Evolutionary conservation across 2,797 vertebrate genomes (phyloP).

Genomic region (Cossypha dichroa): DNA sequence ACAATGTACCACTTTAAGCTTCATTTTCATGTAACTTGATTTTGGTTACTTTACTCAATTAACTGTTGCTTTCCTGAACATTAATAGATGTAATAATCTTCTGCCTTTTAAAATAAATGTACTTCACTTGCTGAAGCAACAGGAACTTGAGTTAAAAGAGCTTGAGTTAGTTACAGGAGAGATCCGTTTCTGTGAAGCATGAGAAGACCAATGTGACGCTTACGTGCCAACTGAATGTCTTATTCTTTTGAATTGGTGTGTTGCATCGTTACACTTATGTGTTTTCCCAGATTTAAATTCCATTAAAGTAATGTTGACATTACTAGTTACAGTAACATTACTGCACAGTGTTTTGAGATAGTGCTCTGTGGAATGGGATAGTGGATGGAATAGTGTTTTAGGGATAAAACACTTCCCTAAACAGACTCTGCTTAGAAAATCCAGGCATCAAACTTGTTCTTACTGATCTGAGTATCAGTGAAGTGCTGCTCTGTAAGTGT

Average conservation of each 20-base stretch:
- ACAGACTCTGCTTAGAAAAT: neutral
- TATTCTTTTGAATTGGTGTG: neutral
- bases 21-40: neutral
- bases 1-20: neutral
- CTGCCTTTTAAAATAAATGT: neutral
- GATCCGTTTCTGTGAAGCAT: neutral
- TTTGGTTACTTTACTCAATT: neutral
- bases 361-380: neutral
- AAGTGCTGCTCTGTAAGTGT: neutral
- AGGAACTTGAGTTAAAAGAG: neutral
- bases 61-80: neutral
- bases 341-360: neutral
- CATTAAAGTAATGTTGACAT: neutral
- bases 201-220: neutral
- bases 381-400: neutral
- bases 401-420: neutral
- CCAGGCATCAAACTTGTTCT: neutral
- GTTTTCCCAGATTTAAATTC: neutral
- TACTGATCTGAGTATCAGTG: neutral
- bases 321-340: neutral
- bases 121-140: neutral
- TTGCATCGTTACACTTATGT: neutral
- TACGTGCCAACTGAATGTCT: neutral
- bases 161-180: neutral
- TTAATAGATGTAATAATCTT: neutral